These are phyloP conservation scores for Epinotia bilunana DNA, from an alignment of 2,888 invertebrate genomes.

Conservation along the genomic window DNA sequence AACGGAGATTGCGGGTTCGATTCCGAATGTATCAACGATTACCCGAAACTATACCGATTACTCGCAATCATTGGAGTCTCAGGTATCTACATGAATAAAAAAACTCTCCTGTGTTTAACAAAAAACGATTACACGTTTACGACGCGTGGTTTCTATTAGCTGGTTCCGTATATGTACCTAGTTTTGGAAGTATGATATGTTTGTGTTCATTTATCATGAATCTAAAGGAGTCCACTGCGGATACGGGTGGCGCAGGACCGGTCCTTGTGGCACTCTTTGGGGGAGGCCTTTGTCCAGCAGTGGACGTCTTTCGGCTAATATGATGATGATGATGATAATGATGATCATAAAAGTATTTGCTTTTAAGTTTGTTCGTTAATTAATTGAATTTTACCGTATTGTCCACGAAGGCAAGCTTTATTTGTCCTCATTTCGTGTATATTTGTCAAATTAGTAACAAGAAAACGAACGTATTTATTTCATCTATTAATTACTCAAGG, in stretches of 20 bases:
- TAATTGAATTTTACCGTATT: no score
- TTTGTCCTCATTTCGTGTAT: background rate
- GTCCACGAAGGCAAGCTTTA: background rate
- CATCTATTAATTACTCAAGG: no score
- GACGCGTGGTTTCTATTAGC: background rate
- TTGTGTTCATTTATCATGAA: no score
- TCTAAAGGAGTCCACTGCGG: no score
- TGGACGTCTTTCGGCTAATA: no score
- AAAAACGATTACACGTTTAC: background rate
- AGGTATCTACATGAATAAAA: conserved; percentile 26
- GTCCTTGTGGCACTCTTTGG: no score
- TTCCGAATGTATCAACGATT: conserved; percentile 38
- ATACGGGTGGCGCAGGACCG: no score
- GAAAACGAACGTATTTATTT: background rate
- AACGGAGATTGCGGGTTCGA: conserved; percentile 41
- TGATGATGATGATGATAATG: no score
- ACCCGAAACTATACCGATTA: conserved; percentile 36
- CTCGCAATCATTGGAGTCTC: conserved; percentile 23
- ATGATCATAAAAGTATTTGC: no score
- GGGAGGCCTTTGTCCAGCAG: no score
- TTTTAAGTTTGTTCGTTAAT: no score
- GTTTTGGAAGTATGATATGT: background rate
- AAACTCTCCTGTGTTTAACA: conserved; percentile 21
- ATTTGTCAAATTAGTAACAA: background rate
- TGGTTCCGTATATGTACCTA: background rate